Conservation (phyloP, 2,797 vertebrate species). For the Margarornis squamiger region DNA sequence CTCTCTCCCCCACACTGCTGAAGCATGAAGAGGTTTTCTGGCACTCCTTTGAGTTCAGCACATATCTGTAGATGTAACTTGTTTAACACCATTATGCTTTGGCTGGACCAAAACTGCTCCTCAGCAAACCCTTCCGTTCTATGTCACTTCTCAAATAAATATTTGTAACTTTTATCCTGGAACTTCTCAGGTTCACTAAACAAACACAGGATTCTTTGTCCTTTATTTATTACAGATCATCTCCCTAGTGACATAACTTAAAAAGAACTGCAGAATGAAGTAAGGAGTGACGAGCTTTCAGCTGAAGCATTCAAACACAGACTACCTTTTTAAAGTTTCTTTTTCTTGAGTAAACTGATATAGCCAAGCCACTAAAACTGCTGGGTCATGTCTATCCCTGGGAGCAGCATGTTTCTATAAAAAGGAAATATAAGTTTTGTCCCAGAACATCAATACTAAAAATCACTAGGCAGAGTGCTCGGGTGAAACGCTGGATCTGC, state of each 20-base stretch:
- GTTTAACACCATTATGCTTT: constrained; percentile 11
- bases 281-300: constrained; percentile 7
- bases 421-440: not conserved
- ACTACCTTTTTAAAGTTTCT: not conserved
- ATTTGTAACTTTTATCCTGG: constrained; percentile 60
- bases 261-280: not conserved
- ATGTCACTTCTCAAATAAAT: constrained; percentile 61
- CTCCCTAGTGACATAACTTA: constrained; percentile 22
- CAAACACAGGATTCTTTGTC: not conserved
- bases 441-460: constrained; percentile 28
- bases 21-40: constrained; percentile 63
- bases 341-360: constrained; percentile 37
- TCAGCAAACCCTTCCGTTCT: constrained; percentile 43
- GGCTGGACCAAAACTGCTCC: not conserved
- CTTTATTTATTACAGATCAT: constrained; percentile 58
- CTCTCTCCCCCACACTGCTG: not conserved
- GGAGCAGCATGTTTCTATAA: constrained; percentile 1
- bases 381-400: constrained; percentile 10
- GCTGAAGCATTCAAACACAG: constrained; percentile 12
- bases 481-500: not conserved
- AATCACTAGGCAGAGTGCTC: not conserved
- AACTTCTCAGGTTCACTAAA: constrained; percentile 56
- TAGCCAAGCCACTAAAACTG: constrained; percentile 27
- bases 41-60: constrained; percentile 59
- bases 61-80: constrained; percentile 11